Conservation (phyloP, 2,113 vertebrate genomes). For the Noctilio leporinus region DNA sequence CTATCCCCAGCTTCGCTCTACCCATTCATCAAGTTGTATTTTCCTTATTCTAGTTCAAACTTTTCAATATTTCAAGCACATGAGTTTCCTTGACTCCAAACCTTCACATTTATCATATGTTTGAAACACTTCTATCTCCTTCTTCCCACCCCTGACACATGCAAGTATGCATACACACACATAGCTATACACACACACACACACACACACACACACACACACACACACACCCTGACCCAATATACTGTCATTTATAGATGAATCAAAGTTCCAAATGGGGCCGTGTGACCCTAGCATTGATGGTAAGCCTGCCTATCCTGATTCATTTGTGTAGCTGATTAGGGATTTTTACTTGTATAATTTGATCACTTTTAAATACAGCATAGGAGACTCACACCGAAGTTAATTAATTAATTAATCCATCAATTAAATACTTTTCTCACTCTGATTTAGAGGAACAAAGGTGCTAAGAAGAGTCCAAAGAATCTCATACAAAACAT, state of each 20-base stretch:
- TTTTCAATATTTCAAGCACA: background rate
- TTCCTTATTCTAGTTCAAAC: background rate
- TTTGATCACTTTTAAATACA: background rate
- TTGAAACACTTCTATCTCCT: background rate
- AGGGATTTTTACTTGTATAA: background rate
- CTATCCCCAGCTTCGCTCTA: background rate
- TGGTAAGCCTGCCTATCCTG: background rate
- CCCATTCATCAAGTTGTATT: background rate
- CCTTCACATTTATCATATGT: background rate
- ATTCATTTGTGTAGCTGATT: background rate
- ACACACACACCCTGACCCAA: background rate
- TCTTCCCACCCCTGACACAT: background rate
- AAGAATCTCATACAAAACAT: slow-evolving; percentile 2
- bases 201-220: background rate
- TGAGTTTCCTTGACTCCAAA: background rate
- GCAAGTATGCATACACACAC: background rate
- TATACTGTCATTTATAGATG: background rate
- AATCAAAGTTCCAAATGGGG: background rate
- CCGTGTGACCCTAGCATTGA: background rate
- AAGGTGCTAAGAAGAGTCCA: slow-evolving; percentile 23
- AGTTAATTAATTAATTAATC: too few relatives aligned
- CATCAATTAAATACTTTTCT: background rate
- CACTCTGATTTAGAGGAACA: background rate
- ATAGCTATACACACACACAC: too few relatives aligned
- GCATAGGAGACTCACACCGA: too few relatives aligned